Percentiles rank a stretch among this genome's conserved stretches.
phyloP scores from a whole-genome alignment of 2,113 vertebrate genomes.

The Ifrita kowaldi region DNA sequence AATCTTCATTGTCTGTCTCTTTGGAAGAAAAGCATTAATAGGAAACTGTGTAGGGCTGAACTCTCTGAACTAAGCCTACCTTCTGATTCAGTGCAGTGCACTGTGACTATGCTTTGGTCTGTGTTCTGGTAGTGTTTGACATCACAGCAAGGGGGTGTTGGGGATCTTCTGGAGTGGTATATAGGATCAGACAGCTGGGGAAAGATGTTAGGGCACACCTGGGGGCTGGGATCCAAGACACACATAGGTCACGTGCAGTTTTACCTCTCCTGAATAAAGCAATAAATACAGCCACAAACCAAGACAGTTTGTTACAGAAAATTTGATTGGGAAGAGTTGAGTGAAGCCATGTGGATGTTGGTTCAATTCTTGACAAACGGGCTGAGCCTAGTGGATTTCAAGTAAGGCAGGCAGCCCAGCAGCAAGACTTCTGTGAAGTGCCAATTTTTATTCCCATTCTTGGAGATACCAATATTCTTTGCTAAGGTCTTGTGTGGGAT shows the following conservation, averaged over 20 bases:
- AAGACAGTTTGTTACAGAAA: background rate
- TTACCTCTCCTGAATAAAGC: background rate
- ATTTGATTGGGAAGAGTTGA: background rate
- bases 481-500: background rate
- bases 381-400: background rate
- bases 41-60: background rate
- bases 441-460: background rate
- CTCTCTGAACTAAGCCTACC: background rate
- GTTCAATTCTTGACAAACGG: background rate
- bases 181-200: background rate
- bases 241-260: background rate
- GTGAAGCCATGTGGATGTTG: background rate
- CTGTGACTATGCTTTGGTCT: background rate
- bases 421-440: background rate
- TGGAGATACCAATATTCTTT: background rate
- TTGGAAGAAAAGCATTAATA: background rate
- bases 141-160: background rate
- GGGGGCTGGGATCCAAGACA: background rate
- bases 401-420: background rate
- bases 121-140: background rate
- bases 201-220: background rate
- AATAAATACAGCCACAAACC: background rate
- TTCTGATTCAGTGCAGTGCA: background rate
- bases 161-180: background rate
- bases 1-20: background rate